Evolutionary conservation across 2,113 vertebrate species (phyloP), one percentile per base, ranked within the genome.

Genomic region (Polypterus senegalus): DNA sequence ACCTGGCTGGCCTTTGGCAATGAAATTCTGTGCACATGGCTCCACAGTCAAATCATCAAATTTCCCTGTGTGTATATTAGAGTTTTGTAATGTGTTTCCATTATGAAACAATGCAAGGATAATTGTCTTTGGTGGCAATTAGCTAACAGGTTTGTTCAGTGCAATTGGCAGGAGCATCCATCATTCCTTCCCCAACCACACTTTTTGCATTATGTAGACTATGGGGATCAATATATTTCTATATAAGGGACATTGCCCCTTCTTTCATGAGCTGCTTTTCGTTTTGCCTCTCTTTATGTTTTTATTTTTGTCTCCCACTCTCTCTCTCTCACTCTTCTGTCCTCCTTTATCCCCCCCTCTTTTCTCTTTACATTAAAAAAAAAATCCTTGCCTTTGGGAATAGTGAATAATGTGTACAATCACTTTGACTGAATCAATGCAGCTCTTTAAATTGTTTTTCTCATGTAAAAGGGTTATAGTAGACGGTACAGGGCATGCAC

Each of bases 101-200:
- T 94, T 90, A 91, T 89, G 86, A 92, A 93, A 90, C 91, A 91
- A 93, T 91, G 88, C 82, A 67, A 85, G 89, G 90, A 90, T 94
- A 97, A 94, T 94, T 92, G 92, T 97, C 92, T 92, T 92, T 91
- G 85, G 85, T 92, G 86, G 92, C 89, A 92, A 92, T 94, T 94
- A 96, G 92, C 92, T 91, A 90, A 92, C 91, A 92, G 90, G 92
- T 92, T 93, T 91, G 86, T 91, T 89, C 89, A 89, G 86, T 82
- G 84, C 89, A 93, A 90, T 92, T 89, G 92, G 91, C 92, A 93
- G 86, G 86, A 70, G 69, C 89, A 97, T 96, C 89, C 83, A 90
- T 97, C 94, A 92, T 85, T 76, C 80, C 83, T 78, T 83, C 78
- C 79, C 77, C 74, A 76, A 85, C 83, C 82, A 83, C 77, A 79